phyloP scores from a whole-genome alignment of 2,888 invertebrate genomes.

The Zelleria hepariella region DNA sequence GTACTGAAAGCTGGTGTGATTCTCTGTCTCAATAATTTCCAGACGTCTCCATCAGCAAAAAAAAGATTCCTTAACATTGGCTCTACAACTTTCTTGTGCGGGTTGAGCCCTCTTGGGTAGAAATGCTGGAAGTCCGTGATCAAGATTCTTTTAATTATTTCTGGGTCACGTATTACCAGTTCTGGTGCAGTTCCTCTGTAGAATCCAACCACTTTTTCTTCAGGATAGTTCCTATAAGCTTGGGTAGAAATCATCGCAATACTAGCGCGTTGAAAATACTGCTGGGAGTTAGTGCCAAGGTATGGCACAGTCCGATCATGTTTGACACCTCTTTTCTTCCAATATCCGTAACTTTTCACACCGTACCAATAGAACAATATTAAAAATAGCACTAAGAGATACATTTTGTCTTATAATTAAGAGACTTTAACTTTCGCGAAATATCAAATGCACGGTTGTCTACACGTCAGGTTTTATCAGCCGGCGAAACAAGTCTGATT shows the following conservation, averaged over 20 bases:
- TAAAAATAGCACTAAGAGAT: conserved; percentile 9
- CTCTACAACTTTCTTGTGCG: conserved; percentile 44
- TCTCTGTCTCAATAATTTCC: conserved; percentile 49
- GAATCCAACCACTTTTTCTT: conserved; percentile 53
- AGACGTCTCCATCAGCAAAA: conserved; percentile 53
- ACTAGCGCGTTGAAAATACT: conserved; percentile 41
- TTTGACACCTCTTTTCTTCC: conserved; percentile 47
- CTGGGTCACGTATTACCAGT: conserved; percentile 50
- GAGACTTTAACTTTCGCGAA: neutral
- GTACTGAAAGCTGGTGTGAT: conserved; percentile 56
- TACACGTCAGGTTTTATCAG: neutral
- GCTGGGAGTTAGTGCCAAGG: conserved; percentile 41
- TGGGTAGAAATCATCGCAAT: conserved; percentile 47
- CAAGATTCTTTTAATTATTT: conserved; percentile 46
- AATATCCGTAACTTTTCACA: conserved; percentile 40
- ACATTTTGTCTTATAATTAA: neutral
- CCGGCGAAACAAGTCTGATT: neutral
- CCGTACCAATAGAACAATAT: conserved; percentile 38
- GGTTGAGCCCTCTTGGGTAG: conserved; percentile 42
- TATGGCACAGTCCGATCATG: conserved; percentile 44
- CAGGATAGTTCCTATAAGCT: conserved; percentile 41
- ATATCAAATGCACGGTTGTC: neutral
- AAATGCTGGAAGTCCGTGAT: conserved; percentile 47
- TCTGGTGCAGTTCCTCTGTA: conserved; percentile 42
- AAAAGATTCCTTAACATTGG: conserved; percentile 52